Conservation (phyloP, 2,888 invertebrate species). For the Bugulina stolonifera region DNA sequence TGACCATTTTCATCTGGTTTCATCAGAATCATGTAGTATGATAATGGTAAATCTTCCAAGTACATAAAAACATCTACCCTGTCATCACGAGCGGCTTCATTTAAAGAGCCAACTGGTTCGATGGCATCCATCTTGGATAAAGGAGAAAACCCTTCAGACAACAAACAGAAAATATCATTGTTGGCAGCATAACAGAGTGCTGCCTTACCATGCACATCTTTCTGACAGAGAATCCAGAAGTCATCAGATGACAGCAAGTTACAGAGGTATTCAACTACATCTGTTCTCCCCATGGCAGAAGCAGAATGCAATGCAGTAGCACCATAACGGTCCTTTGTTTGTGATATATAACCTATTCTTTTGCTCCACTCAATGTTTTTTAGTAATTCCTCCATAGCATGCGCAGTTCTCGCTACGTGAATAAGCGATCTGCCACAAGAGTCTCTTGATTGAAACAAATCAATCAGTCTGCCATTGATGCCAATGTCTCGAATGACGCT, state of each 20-base stretch:
- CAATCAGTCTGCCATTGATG: background rate
- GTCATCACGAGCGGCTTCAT: background rate
- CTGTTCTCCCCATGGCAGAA: background rate
- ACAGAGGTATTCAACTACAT: background rate
- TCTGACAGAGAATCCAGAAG: background rate
- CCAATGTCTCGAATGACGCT: background rate
- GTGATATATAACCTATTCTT: background rate
- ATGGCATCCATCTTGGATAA: background rate
- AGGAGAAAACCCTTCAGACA: background rate
- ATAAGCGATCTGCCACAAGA: background rate
- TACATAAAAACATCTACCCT: background rate
- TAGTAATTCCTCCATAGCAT: background rate
- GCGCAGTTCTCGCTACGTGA: background rate
- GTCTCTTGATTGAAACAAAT: background rate
- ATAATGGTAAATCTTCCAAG: background rate
- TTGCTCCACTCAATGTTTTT: background rate
- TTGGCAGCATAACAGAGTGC: background rate
- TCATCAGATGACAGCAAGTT: background rate
- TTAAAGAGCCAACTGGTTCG: no score
- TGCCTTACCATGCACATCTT: background rate
- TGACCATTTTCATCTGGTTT: background rate
- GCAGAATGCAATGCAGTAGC: background rate
- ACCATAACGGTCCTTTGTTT: background rate
- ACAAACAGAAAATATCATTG: background rate
- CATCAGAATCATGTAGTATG: background rate